Percentiles rank a stretch among this genome's conserved stretches.
Evolutionary conservation across 1,140 invertebrate species (phyloP).

Genomic region (Lasaia peninsularis): DNA sequence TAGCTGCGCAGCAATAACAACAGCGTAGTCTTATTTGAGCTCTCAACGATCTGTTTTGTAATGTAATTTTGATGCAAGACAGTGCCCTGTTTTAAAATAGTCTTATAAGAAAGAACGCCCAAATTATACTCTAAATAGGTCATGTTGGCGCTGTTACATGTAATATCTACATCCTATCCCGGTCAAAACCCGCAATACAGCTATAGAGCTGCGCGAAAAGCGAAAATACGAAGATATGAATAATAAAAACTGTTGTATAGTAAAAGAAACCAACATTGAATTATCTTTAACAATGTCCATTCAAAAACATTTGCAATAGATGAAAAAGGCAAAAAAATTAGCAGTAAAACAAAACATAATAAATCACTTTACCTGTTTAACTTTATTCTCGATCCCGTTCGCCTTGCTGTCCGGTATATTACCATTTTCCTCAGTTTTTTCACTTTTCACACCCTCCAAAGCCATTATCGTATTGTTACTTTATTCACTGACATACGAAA

Average conservation of each 20-base stretch:
- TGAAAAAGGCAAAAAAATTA: neutral
- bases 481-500: constrained; percentile 71
- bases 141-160: constrained; percentile 50
- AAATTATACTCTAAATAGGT: constrained; percentile 57
- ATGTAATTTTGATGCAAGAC: neutral
- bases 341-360: constrained; percentile 2
- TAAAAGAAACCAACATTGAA: neutral
- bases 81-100: neutral
- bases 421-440: constrained; percentile 73
- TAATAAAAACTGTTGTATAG: neutral
- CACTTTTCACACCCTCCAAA: constrained; percentile 75
- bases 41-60: too few relatives aligned
- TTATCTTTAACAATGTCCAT: constrained; percentile 3
- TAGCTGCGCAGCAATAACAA: too few relatives aligned
- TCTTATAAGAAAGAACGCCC: constrained; percentile 22
- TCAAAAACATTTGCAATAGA: constrained; percentile 22
- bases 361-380: constrained; percentile 61
- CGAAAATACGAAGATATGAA: neutral
- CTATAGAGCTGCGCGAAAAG: constrained; percentile 54
- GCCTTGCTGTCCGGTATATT: constrained; percentile 64
- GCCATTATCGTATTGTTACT: constrained; percentile 67
- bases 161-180: constrained; percentile 45
- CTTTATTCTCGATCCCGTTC: constrained; percentile 72
- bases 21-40: too few relatives aligned
- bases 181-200: constrained; percentile 38